Evolutionary conservation across 2,888 invertebrate genomes (phyloP).

Genomic region (Microchrysa polita): DNA sequence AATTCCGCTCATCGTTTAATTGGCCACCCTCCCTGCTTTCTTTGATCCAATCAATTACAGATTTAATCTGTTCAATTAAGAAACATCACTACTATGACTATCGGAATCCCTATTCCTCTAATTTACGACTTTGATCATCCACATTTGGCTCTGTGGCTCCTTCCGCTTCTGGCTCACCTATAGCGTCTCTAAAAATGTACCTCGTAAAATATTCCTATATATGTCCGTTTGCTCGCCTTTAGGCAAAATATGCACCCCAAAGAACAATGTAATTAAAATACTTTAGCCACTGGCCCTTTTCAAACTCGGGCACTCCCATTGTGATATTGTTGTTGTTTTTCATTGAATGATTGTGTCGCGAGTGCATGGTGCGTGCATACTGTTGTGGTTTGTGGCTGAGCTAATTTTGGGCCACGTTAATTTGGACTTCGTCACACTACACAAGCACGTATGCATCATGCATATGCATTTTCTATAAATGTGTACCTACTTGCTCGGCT

Average conservation of each 20-base stretch:
- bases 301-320: background rate
- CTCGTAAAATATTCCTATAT: background rate
- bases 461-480: too few relatives aligned
- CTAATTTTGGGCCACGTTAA: constrained; percentile 14
- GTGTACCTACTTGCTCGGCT: too few relatives aligned
- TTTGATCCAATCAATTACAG: constrained; percentile 33
- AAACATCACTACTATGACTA: background rate
- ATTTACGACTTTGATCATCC: background rate
- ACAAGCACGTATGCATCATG: background rate
- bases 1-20: constrained; percentile 17
- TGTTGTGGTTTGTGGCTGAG: too few relatives aligned
- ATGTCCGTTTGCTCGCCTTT: constrained; percentile 9
- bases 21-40: constrained; percentile 18
- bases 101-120: background rate
- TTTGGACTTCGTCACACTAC: constrained; percentile 27
- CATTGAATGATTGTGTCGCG: too few relatives aligned
- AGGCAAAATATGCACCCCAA: background rate
- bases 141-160: background rate
- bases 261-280: constrained; percentile 39
- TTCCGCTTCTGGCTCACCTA: too few relatives aligned
- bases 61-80: constrained; percentile 33
- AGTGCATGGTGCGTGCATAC: too few relatives aligned
- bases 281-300: constrained; percentile 28
- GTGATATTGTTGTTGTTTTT: background rate
- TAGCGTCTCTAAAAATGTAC: background rate